A percentile compares a stretch with the other conserved stretches of the same genome.
Evolutionary conservation across 2,888 invertebrate species (phyloP).

Genomic region (Drosophila nr. medialis): DNA sequence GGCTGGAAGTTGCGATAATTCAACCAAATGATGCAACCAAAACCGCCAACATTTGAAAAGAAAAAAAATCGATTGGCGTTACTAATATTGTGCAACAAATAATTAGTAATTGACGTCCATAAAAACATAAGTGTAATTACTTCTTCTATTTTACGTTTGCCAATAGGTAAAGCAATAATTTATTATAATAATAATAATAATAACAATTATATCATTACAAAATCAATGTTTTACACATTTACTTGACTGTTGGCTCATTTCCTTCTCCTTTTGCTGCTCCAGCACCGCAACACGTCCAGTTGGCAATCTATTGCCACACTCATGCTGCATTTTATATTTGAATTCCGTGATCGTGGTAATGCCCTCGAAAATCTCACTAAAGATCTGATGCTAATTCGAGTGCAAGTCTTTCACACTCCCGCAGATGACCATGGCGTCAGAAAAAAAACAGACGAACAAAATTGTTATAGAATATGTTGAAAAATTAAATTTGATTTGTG

Average conservation of each 20-base stretch:
- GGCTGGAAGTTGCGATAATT: neutral
- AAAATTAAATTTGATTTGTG: neutral
- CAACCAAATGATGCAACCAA: neutral
- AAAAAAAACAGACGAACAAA: too few species aligned
- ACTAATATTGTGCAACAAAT: neutral
- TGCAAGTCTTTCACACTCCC: too few species aligned
- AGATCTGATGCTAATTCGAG: neutral
- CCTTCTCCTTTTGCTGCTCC: neutral
- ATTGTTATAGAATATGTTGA: too few species aligned
- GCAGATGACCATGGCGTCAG: too few species aligned
- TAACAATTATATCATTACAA: neutral
- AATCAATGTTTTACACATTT: too few species aligned
- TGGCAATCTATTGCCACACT: neutral
- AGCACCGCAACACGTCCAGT: neutral
- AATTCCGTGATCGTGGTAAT: neutral
- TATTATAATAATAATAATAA: neutral
- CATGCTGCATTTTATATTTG: neutral
- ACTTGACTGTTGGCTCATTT: neutral
- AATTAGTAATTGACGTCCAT: neutral
- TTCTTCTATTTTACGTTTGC: neutral
- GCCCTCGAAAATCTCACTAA: neutral
- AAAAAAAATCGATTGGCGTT: neutral
- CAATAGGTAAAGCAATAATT: neutral
- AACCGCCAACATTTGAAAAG: neutral
- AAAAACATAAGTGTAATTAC: neutral